phyloP scores from a whole-genome alignment of 1,140 invertebrate species.

The Geopemphigus sp. region DNA sequence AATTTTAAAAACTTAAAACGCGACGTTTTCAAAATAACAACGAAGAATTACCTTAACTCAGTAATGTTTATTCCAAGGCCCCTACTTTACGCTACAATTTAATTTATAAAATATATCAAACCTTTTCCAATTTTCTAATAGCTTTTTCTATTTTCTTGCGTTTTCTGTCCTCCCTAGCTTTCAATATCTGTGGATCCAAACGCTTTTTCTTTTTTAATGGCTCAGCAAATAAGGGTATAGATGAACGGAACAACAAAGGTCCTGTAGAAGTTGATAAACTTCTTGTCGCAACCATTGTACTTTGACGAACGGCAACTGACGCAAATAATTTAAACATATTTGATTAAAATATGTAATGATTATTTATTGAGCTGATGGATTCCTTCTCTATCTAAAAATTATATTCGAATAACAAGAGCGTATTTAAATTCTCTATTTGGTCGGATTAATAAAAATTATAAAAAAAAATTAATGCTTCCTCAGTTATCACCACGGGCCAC shows the following conservation, averaged over 20 bases:
- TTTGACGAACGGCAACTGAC: not conserved
- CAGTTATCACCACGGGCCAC: too few species aligned
- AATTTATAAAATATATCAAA: slow-evolving; percentile 51
- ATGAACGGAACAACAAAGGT: slow-evolving; percentile 21
- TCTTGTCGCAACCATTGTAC: not conserved
- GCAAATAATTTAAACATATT: slow-evolving; percentile 33
- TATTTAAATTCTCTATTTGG: too few species aligned
- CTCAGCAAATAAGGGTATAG: slow-evolving; percentile 63
- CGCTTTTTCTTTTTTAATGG: slow-evolving; percentile 86
- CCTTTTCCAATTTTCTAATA: slow-evolving; percentile 75
- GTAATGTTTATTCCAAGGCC: too few species aligned
- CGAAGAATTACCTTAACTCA: too few species aligned
- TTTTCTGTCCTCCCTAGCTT: slow-evolving; percentile 73
- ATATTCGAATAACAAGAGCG: too few species aligned
- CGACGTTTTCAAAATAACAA: too few species aligned
- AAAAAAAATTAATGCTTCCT: not conserved
- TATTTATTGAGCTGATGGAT: too few species aligned
- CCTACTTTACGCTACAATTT: not conserved
- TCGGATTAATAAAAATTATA: too few species aligned
- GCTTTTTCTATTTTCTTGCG: slow-evolving; percentile 79
- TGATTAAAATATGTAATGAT: not conserved
- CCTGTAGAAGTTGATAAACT: not conserved
- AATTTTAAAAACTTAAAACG: too few species aligned
- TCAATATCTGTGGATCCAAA: slow-evolving; percentile 75
- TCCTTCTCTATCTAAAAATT: too few species aligned